These are phyloP conservation scores for Lepidochitona cinerea DNA, from an alignment of 2,888 invertebrate genomes.

Conservation along the genomic window DNA sequence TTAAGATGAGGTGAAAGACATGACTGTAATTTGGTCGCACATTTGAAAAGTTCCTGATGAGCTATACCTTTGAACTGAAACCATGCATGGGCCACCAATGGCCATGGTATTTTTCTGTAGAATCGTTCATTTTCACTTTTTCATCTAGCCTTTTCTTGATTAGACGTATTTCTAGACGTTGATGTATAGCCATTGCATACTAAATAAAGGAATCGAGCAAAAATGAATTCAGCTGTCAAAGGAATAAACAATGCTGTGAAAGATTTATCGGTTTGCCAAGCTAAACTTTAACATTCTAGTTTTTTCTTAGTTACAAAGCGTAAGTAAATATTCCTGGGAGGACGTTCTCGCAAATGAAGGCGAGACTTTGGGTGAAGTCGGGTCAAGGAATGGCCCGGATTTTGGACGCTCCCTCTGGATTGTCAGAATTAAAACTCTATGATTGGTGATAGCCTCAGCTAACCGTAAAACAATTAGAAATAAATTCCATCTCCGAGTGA, in stretches of 20 bases:
- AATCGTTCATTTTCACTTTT: not conserved
- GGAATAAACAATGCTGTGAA: not conserved
- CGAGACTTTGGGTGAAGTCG: too few species aligned
- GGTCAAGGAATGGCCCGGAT: not conserved
- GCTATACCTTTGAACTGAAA: too few species aligned
- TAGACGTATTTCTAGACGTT: not conserved
- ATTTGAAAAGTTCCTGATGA: too few species aligned
- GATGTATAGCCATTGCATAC: not conserved
- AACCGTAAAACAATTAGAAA: slow-evolving; percentile 4
- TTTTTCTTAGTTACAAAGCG: not conserved
- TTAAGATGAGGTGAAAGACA: too few species aligned
- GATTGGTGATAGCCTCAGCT: slow-evolving; percentile 2
- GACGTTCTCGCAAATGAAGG: too few species aligned
- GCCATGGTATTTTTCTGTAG: not conserved
- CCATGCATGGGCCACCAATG: too few species aligned
- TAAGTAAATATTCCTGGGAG: not conserved
- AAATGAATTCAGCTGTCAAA: not conserved
- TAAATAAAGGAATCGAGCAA: not conserved
- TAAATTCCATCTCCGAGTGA: not conserved
- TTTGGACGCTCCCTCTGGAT: not conserved
- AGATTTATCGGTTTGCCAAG: not conserved
- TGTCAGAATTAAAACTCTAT: not conserved
- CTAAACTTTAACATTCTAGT: not conserved
- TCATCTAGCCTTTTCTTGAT: not conserved
- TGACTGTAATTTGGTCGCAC: too few species aligned